Base-by-base conservation (phyloP, 1,140 invertebrate species). In the Hestina assimilis region DNA sequence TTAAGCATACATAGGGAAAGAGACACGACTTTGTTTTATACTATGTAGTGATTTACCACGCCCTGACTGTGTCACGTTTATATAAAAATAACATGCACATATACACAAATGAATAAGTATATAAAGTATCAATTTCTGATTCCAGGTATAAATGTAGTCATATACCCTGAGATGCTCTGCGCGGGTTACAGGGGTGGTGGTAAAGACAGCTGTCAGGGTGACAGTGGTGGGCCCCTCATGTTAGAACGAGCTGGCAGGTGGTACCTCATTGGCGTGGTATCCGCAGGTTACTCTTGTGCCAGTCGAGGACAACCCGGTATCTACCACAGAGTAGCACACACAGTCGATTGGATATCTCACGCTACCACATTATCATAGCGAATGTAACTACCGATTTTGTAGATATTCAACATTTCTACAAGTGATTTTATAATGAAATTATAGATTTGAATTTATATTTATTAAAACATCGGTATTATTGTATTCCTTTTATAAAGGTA, bases 111-210 rank as follows among this genome's bases (percentile, higher is more conserved):
- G n/a, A n/a, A n/a, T 26, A 26, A 26, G 24, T 5, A 26, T 26
- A 26, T 5, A 5, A 53, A 4, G 28, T 9, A 29, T 2, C 0
- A 5, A 15, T 9, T 45, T 8, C 6, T 9, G 6, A n/a, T 83
- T 87, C 11, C 79, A 89, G 89, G 89, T 47, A 98, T 98, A 66
- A 96, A 97, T 79, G 96, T 98, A 24, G 93, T 97, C 5, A 98
- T 98, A 69, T 96, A 97, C 79, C 96, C 97, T 52, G 96, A 98
- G 89, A 99, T 99, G 97, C 93, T 99, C 82, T 99, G 97, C 84
- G 97, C 97, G 3, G 97, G 97, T 1, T 98, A 98, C 81, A 91
- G 95, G 57, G 93, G 94, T 14, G 97, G 97, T 2, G 96, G 96
- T 4, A 95, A 96, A 68, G 91, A 91, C 72, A 91, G 90, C 46